Conservation (phyloP, 2,113 vertebrate species). For the Forbesichthys papilliferus region DNA sequence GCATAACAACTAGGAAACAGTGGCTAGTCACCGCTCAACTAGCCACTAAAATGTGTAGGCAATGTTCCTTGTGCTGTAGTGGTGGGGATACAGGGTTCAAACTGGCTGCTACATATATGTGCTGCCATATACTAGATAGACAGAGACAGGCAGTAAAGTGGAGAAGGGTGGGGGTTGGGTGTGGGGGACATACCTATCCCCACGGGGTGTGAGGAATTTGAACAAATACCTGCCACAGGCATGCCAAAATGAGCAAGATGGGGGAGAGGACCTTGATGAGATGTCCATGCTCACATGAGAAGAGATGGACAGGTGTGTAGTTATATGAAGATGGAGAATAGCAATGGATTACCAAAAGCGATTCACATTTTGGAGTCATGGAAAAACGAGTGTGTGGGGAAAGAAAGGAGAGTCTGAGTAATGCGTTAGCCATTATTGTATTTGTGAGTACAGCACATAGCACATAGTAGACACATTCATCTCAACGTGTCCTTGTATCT, state of each 20-base stretch:
- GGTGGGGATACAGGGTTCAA: slow-evolving; percentile 28
- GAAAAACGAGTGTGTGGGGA: neutral
- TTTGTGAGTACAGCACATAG: slow-evolving; percentile 43
- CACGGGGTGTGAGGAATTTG: slow-evolving; percentile 85
- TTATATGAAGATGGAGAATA: slow-evolving; percentile 19
- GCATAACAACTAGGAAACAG: slow-evolving; percentile 55
- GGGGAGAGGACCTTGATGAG: slow-evolving; percentile 36
- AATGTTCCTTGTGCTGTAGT: slow-evolving; percentile 29
- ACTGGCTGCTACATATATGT: slow-evolving; percentile 61
- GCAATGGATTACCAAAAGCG: slow-evolving; percentile 8
- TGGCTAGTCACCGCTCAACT: slow-evolving; percentile 45
- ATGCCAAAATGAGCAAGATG: slow-evolving; percentile 71
- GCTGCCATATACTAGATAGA: slow-evolving; percentile 61
- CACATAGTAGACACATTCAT: slow-evolving; percentile 32
- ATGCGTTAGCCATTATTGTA: slow-evolving; percentile 45
- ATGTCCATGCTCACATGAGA: slow-evolving; percentile 27
- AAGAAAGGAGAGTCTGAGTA: slow-evolving; percentile 5
- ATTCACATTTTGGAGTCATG: slow-evolving; percentile 16
- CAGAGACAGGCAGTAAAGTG: slow-evolving; percentile 68
- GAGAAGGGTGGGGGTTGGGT: slow-evolving; percentile 38
- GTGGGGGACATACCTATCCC: slow-evolving; percentile 79
- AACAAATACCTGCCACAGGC: slow-evolving; percentile 83
- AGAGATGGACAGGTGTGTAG: slow-evolving; percentile 44
- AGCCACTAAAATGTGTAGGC: slow-evolving; percentile 51
- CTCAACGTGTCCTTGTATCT: slow-evolving; percentile 48